Conservation (phyloP, 2,888 invertebrate species). For the Steinernema scapterisci region DNA sequence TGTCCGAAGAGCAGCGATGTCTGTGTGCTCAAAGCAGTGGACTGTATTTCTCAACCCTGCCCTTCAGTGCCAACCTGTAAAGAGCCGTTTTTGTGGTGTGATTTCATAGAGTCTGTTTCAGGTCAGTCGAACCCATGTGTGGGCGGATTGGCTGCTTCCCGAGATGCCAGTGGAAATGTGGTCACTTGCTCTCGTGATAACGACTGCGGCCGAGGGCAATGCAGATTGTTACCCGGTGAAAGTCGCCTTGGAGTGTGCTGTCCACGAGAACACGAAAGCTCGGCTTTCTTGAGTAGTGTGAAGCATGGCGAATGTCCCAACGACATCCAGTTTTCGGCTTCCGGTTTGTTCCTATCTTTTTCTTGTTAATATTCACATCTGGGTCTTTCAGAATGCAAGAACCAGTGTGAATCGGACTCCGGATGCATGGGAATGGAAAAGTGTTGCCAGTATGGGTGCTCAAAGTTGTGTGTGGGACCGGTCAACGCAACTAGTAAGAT, state of each 20-base stretch:
- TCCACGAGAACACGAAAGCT: constrained; percentile 2
- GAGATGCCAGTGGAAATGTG: constrained; percentile 9
- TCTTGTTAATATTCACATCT: neutral
- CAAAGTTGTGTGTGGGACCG: constrained; percentile 39
- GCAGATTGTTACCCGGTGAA: constrained; percentile 33
- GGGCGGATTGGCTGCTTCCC: neutral
- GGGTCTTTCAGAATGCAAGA: constrained; percentile 38
- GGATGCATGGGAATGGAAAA: constrained; percentile 42
- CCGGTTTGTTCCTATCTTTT: constrained; percentile 26
- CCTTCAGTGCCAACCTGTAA: constrained; percentile 48
- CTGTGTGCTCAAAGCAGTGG: constrained; percentile 42
- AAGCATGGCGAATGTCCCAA: constrained; percentile 1
- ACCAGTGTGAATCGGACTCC: constrained; percentile 39
- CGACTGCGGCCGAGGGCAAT: constrained; percentile 38
- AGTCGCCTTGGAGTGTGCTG: constrained; percentile 39
- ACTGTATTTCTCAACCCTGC: constrained; percentile 43
- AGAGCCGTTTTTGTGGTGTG: neutral
- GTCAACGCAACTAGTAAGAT: constrained; percentile 46
- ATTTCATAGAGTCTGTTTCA: constrained; percentile 14
- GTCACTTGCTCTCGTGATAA: constrained; percentile 36
- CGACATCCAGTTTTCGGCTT: constrained; percentile 13
- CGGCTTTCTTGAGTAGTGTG: constrained; percentile 5
- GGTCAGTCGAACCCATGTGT: constrained; percentile 42
- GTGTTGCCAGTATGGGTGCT: constrained; percentile 44
- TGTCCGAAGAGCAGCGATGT: constrained; percentile 43